Conservation (phyloP, 2,113 vertebrate genomes). For the Arvicanthis niloticus region DNA sequence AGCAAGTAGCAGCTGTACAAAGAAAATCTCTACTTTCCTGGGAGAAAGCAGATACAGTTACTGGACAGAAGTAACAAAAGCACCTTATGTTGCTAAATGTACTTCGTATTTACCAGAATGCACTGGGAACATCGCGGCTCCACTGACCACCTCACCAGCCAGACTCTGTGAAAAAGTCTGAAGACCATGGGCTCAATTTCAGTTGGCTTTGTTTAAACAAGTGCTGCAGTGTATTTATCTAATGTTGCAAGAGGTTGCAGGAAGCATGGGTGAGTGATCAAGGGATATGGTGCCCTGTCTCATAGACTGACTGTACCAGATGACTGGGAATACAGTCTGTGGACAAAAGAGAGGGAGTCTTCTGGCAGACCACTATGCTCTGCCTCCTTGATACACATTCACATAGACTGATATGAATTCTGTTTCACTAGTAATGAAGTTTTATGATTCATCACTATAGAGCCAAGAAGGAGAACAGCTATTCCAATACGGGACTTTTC, state of each 20-base stretch:
- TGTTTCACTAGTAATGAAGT: background rate
- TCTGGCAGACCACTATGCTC: background rate
- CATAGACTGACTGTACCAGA: conserved; percentile 48
- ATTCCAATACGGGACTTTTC: background rate
- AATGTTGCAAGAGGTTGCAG: conserved; percentile 58
- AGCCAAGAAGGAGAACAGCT: background rate
- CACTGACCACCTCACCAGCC: background rate
- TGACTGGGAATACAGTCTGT: background rate
- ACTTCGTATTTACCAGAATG: conserved; percentile 26
- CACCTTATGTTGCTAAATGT: conserved; percentile 7
- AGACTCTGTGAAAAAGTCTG: background rate
- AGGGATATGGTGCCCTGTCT: background rate
- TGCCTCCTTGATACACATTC: background rate
- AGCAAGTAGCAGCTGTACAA: conserved; percentile 32
- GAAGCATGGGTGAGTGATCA: conserved; percentile 76
- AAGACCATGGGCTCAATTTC: background rate
- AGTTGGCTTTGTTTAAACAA: conserved; percentile 73
- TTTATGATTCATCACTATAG: background rate
- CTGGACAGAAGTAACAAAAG: background rate
- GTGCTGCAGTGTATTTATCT: conserved; percentile 70
- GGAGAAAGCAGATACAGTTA: background rate
- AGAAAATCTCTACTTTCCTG: conserved; percentile 37
- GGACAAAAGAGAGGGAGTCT: background rate
- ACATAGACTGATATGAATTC: background rate
- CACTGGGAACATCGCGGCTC: background rate